These are phyloP conservation scores for Phrynocephalus vlangalii DNA, from an alignment of 2,797 vertebrate species.

Conservation along the genomic window DNA sequence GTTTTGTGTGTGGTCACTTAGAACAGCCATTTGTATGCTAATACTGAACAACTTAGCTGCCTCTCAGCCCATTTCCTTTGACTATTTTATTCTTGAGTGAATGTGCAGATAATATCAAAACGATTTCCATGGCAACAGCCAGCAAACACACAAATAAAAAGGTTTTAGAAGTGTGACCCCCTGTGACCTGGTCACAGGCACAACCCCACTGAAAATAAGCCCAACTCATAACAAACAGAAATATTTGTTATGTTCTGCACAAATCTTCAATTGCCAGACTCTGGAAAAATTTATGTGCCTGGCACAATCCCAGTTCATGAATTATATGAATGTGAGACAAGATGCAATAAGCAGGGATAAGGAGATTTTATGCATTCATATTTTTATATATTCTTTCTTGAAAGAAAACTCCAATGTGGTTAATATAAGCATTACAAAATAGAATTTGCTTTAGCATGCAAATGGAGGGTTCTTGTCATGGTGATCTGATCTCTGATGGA, in stretches of 20 bases:
- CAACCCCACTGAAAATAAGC: background rate
- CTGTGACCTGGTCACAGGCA: background rate
- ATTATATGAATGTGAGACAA: background rate
- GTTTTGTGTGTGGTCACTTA: slow-evolving; percentile 13
- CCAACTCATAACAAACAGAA: slow-evolving; percentile 4
- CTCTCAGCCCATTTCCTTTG: background rate
- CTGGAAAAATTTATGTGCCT: background rate
- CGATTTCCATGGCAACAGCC: slow-evolving; percentile 7
- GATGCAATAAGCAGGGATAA: background rate
- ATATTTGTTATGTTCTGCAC: background rate
- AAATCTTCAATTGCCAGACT: background rate
- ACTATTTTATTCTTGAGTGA: slow-evolving; percentile 13
- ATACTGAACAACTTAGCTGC: background rate
- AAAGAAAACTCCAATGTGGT: background rate
- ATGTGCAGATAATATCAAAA: slow-evolving; percentile 18
- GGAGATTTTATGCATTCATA: slow-evolving; percentile 7
- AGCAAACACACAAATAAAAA: slow-evolving; percentile 7
- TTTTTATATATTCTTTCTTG: background rate
- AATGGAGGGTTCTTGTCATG: background rate
- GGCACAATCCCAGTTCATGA: slow-evolving; percentile 2
- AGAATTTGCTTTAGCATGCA: background rate
- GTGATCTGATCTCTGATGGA: background rate
- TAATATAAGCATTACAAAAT: background rate
- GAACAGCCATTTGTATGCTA: slow-evolving; percentile 35
- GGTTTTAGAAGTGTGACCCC: slow-evolving; percentile 7